These are phyloP conservation scores for Dissostichus mawsoni DNA, from an alignment of 2,113 vertebrate genomes.

Conservation along the genomic window DNA sequence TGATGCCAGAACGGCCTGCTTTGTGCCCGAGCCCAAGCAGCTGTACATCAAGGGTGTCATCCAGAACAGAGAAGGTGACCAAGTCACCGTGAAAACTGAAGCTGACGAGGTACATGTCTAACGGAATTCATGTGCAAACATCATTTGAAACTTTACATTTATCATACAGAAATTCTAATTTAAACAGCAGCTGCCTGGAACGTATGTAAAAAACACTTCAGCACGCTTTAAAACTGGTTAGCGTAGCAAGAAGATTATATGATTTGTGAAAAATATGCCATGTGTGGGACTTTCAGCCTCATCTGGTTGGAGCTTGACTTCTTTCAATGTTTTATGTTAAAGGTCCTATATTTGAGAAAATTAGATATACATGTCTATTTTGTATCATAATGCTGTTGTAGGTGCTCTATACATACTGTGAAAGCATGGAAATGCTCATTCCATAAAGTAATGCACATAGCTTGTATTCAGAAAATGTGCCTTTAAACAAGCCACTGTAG, in stretches of 20 bases:
- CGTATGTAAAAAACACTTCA: not conserved
- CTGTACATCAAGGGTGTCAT: conserved; percentile 87
- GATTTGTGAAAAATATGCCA: not conserved
- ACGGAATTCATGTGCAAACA: not conserved
- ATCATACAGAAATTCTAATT: not conserved
- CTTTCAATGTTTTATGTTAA: not conserved
- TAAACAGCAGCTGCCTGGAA: not conserved
- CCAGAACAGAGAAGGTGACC: conserved; percentile 81
- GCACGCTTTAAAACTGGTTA: not conserved
- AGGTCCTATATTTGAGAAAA: too few relatives aligned
- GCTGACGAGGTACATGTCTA: conserved; percentile 77
- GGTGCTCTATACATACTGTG: too few relatives aligned
- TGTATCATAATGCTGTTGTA: too few relatives aligned
- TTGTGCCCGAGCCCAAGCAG: conserved; percentile 83
- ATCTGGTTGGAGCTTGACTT: not conserved
- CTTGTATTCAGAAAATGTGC: too few relatives aligned
- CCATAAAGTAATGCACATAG: too few relatives aligned
- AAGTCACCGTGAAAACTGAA: conserved; percentile 86
- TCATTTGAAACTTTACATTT: not conserved
- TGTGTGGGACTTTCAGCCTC: not conserved
- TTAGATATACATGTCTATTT: too few relatives aligned
- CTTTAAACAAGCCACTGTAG: too few relatives aligned
- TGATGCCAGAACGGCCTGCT: conserved; percentile 89
- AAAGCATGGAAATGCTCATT: too few relatives aligned
- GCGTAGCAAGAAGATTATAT: not conserved